phyloP scores from a whole-genome alignment of 2,888 invertebrate genomes.

The Trachelus iudaicus region DNA sequence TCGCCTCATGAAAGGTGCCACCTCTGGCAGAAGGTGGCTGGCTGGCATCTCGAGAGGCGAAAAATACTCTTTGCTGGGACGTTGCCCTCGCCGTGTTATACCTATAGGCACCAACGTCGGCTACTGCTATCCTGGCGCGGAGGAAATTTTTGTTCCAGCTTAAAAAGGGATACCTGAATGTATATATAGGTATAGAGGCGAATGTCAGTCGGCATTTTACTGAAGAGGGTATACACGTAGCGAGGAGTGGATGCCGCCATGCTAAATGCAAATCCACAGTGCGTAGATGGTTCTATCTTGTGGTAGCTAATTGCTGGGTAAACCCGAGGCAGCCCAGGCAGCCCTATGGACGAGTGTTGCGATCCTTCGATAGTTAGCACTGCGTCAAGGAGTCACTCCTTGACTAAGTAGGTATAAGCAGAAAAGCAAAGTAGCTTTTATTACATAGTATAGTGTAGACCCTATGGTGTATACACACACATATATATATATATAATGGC shows the following conservation, averaged over 20 bases:
- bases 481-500: neutral
- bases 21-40: conserved; percentile 27
- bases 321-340: conserved; percentile 22
- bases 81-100: neutral
- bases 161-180: neutral
- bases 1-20: neutral
- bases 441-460: neutral
- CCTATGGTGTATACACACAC: neutral
- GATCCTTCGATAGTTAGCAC: conserved; percentile 17
- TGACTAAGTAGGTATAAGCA: neutral
- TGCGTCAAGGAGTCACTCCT: neutral
- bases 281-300: conserved; percentile 13
- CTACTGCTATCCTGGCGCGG: conserved; percentile 12
- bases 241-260: neutral
- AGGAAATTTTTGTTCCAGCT: neutral
- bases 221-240: neutral
- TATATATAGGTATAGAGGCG: conserved; percentile 6
- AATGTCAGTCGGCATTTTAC: conserved; percentile 14
- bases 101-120: conserved; percentile 28
- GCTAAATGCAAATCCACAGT: conserved; percentile 25
- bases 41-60: conserved; percentile 37
- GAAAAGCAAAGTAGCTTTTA: neutral
- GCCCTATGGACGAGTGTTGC: neutral
- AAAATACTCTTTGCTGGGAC: conserved; percentile 34
- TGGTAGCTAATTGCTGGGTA: conserved; percentile 47